Base-by-base conservation (phyloP, 2,113 vertebrate genomes). In the Coreoperca whiteheadi region DNA sequence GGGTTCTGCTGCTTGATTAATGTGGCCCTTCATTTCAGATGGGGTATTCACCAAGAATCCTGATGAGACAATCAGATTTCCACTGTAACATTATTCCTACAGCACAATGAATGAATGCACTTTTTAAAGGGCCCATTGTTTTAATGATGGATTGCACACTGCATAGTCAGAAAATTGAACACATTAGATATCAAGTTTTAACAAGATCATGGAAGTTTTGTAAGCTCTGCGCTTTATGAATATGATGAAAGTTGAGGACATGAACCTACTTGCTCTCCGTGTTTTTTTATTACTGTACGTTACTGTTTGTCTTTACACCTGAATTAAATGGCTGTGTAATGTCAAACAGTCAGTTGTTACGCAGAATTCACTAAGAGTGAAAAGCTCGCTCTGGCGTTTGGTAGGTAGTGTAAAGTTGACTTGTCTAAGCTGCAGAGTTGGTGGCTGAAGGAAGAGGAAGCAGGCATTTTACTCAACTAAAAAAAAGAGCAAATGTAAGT, bases 41-140 rank as follows among this genome's bases (percentile, higher is more conserved):
- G 32, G 71, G 66, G 65, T 48, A 56, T 78, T 72, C 69, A 74
- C 14, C 16, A 21, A 37, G 84, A 88, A 86, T 82, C 85, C 66
- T 91, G 88, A 91, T 82, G 90, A 90, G 85, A 77, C 83, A 76
- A 86, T 90, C 88, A 84, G 65, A 82, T 88, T 85, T 54, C 57
- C 71, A 25, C 60, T 21, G 25, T 57, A 54, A 79, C 32, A 2
- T 86, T 79, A 28, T 72, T 88, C 64, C 78, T 67, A 12, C 67
- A 43, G 80, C 63, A 71, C 65, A 32, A 54, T 76, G 77, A 89
- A 66, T 70, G 77, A 67, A 77, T 79, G 70, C 61, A 34, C 74
- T 79, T 77, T 80, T 82, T 48, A 67, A 46, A 5, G 83, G 64
- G 9, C 53, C 68, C 50, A 72, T 89, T 86, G 90, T 88, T 91